Evolutionary conservation across 2,113 vertebrate species (phyloP).

Genomic region (Lutjanus erythropterus): DNA sequence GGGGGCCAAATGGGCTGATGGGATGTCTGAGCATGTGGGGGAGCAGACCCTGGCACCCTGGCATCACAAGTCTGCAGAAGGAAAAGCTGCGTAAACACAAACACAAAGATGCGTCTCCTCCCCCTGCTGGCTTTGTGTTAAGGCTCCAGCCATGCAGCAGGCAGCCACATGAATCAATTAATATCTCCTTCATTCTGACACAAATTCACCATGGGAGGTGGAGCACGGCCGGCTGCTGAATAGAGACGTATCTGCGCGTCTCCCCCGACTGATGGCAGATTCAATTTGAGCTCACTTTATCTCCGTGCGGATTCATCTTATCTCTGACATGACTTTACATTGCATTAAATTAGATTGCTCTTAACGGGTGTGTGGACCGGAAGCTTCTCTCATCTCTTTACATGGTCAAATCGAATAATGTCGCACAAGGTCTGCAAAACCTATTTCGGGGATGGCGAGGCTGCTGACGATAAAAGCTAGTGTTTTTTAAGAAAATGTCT

Average conservation of each 20-base stretch:
- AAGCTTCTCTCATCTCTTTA: slow-evolving; percentile 50
- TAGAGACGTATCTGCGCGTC: slow-evolving; percentile 32
- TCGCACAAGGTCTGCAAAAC: slow-evolving; percentile 35
- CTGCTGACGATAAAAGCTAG: slow-evolving; percentile 22
- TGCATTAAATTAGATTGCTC: slow-evolving; percentile 69
- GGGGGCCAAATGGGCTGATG: slow-evolving; percentile 17
- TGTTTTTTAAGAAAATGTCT: slow-evolving; percentile 38
- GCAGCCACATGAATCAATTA: slow-evolving; percentile 63
- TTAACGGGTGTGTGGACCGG: slow-evolving; percentile 29
- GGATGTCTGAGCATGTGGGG: slow-evolving; percentile 1
- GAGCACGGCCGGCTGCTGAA: not conserved
- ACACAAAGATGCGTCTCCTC: slow-evolving; percentile 16
- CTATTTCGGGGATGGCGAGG: slow-evolving; percentile 1
- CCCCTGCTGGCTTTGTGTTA: slow-evolving; percentile 25
- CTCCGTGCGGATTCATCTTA: slow-evolving; percentile 60
- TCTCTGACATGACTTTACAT: slow-evolving; percentile 66
- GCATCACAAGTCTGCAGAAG: slow-evolving; percentile 5
- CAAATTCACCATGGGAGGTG: slow-evolving; percentile 28
- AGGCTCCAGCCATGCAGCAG: slow-evolving; percentile 20
- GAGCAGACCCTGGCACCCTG: not conserved
- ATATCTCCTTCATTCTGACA: slow-evolving; percentile 51
- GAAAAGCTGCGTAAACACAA: slow-evolving; percentile 39
- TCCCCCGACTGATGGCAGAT: slow-evolving; percentile 56
- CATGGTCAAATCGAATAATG: slow-evolving; percentile 48
- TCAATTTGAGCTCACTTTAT: slow-evolving; percentile 72